Evolutionary conservation across 2,797 vertebrate species (phyloP).

Genomic region (Oophaga sylvatica): DNA sequence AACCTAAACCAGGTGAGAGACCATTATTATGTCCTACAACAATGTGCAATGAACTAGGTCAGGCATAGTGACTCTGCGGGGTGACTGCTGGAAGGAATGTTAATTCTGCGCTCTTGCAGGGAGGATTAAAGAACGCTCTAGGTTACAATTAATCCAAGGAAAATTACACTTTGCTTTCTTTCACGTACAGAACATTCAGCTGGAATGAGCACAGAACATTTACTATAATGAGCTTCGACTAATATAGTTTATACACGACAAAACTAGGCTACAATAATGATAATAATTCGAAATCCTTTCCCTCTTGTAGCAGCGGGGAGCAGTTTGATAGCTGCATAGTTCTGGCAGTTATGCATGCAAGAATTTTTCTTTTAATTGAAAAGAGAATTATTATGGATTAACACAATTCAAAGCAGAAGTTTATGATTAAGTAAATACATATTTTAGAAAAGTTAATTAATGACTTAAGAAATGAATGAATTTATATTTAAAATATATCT

Average conservation of each 20-base stretch:
- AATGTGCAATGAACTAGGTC: conserved; percentile 68
- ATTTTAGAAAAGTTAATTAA: neutral
- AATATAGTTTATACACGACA: conserved; percentile 15
- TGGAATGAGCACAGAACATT: conserved; percentile 37
- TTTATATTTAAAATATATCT: neutral
- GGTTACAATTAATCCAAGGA: conserved; percentile 60
- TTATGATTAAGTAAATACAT: neutral
- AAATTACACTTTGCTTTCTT: conserved; percentile 53
- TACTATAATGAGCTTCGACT: conserved; percentile 43
- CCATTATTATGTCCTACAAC: conserved; percentile 64
- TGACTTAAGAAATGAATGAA: neutral
- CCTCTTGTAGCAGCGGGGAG: conserved; percentile 22
- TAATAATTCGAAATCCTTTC: conserved; percentile 43
- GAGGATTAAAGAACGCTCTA: conserved; percentile 58
- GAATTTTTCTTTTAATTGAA: conserved; percentile 30
- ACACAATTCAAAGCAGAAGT: neutral
- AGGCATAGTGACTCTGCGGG: conserved; percentile 47
- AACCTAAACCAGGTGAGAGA: conserved; percentile 88
- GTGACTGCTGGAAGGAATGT: conserved; percentile 64
- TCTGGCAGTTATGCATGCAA: conserved; percentile 34
- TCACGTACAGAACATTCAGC: conserved; percentile 33
- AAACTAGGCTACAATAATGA: conserved; percentile 17
- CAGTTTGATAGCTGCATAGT: conserved; percentile 8
- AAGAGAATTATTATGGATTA: conserved; percentile 19
- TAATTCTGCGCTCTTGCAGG: conserved; percentile 63